These are phyloP conservation scores for Eristalis pertinax DNA, from an alignment of 2,888 invertebrate genomes.

Conservation along the genomic window DNA sequence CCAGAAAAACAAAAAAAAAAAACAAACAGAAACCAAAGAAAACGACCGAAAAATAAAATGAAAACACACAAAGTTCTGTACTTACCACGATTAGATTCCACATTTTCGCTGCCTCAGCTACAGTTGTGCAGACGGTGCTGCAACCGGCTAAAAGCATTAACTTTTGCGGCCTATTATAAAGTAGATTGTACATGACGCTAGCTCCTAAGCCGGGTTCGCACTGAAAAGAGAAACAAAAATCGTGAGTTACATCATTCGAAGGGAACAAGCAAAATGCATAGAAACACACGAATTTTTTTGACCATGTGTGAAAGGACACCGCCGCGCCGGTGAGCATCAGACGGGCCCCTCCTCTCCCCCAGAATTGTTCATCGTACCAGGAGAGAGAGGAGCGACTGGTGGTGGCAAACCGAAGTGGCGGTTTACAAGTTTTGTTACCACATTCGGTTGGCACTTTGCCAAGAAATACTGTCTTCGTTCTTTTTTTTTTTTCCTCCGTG, in stretches of 20 bases:
- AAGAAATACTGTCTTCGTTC: background rate
- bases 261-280: background rate
- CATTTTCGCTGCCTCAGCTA: conserved; percentile 99
- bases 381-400: background rate
- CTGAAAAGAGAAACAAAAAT: conserved; percentile 83
- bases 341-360: background rate
- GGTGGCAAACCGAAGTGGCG: background rate
- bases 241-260: conserved; percentile 21
- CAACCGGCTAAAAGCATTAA: conserved; percentile 97
- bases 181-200: conserved; percentile 98
- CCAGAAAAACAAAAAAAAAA: background rate
- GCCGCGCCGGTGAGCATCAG: background rate
- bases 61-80: conserved; percentile 74
- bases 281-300: background rate
- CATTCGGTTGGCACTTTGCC: conserved; percentile 46
- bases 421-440: conserved; percentile 31
- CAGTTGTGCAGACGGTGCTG: conserved; percentile 99
- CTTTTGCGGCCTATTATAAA: conserved; percentile 97
- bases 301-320: background rate
- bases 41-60: background rate
- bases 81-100: conserved; percentile 99
- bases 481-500: background rate
- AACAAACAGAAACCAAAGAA: background rate
- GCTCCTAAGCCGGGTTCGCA: conserved; percentile 99
- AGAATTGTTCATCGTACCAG: background rate